Evolutionary conservation across 2,797 vertebrate genomes (phyloP), one percentile per base, ranked within the genome.

Genomic region (Falco concolor): DNA sequence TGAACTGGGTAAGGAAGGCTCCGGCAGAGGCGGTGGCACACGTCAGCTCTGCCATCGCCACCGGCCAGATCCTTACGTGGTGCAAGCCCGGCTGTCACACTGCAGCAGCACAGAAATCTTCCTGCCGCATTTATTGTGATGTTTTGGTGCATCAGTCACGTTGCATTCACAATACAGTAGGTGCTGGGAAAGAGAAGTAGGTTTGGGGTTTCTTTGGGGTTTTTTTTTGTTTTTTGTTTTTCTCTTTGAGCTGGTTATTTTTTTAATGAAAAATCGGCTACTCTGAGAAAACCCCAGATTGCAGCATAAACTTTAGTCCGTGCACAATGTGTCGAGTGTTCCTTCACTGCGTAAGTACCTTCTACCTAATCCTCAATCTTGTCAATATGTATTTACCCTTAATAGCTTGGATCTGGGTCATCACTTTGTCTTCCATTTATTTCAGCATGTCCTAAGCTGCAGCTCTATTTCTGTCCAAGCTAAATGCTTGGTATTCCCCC

Each of bases 381-480:
- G 83, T 90, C 88, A 70, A 72, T 87, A 59, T 89, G 93, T 94
- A 86, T 89, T 89, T 97, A 78, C 84, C 86, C 82, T 96, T 95
- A 91, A 79, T 57, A 82, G 44, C 90, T 25, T 3, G 70, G 57
- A 93, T 89, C 72, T 68, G 69, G 93, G 91, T 96, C 91, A 84
- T 44, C 89, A 21, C 84, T 86, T 82, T 64, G 70, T 38, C 65
- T 95, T 92, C 92, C 72, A 34, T 82, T 93, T 92, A 69, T 81
- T 95, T 95, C 93, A 1, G 65, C 34, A 54, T 19, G 53, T 64
- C 91, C 93, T 89, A 25, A 97, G 84, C 85, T 72, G 85, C 8
- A 5, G 64, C 75, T 97, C 93, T 97, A 81, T 96, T 96, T 97
- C 91, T 93, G 79, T 65, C 73, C 64, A 60, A 25, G 53, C 59